A percentile compares a stretch with the other conserved stretches of the same genome.
Conservation (phyloP, 2,888 invertebrate species). For the Rotaria macrura region DNA sequence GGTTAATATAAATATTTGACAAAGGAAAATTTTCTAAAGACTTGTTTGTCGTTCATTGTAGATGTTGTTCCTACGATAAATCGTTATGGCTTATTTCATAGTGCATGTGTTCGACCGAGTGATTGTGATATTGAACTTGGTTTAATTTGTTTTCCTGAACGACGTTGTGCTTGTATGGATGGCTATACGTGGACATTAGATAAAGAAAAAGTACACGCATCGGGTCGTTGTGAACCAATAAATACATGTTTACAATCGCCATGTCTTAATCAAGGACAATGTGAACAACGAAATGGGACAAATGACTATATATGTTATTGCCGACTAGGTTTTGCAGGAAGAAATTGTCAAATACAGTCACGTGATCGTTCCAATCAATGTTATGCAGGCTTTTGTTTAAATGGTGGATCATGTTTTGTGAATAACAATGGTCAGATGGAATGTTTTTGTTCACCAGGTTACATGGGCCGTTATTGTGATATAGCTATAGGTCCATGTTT, state of each 20-base stretch:
- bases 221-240: not conserved
- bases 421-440: not conserved
- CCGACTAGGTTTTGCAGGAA: not conserved
- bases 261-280: slow-evolving; percentile 13
- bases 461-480: not conserved
- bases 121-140: not conserved
- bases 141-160: slow-evolving; percentile 16
- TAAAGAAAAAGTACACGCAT: not conserved
- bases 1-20: not conserved
- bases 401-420: not conserved
- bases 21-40: too few relatives aligned
- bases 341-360: not conserved
- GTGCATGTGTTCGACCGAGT: not conserved
- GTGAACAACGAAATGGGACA: not conserved
- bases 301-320: not conserved
- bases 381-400: not conserved
- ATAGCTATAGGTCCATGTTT: not conserved
- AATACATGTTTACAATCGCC: not conserved
- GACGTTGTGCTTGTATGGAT: not conserved
- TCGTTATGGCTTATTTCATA: slow-evolving; percentile 12
- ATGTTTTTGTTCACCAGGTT: not conserved
- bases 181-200: slow-evolving; percentile 7
- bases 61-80: slow-evolving; percentile 1
- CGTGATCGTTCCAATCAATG: slow-evolving; percentile 18
- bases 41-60: not conserved